A percentile compares a stretch with the other conserved stretches of the same genome.
Evolutionary conservation across 2,797 vertebrate genomes (phyloP).

Genomic region (Enteromius paludinosus): DNA sequence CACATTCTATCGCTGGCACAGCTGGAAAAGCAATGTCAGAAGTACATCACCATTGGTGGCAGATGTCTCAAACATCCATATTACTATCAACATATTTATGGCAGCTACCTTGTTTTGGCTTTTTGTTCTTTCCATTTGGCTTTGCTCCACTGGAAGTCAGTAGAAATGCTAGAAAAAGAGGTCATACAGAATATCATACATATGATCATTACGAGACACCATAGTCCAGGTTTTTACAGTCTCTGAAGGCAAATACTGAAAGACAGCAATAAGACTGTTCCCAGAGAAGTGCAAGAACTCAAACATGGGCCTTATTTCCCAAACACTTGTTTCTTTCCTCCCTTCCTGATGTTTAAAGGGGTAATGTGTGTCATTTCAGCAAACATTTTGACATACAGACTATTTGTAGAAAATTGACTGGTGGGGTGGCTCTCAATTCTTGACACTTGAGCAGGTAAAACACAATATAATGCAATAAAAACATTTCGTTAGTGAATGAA

Average conservation of each 20-base stretch:
- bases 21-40: conserved; percentile 71
- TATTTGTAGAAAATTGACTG: background rate
- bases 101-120: conserved; percentile 86
- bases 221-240: background rate
- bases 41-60: background rate
- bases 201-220: conserved; percentile 39
- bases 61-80: background rate
- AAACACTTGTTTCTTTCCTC: background rate
- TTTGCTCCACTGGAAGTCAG: conserved; percentile 82
- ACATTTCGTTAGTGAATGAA: background rate
- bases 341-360: background rate
- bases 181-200: conserved; percentile 56
- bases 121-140: conserved; percentile 86
- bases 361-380: background rate
- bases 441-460: background rate
- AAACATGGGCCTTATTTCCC: background rate
- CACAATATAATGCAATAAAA: no score
- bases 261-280: background rate
- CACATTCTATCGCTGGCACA: conserved; percentile 89
- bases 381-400: no score
- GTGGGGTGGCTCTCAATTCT: no score
- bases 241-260: background rate
- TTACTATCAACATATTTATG: background rate
- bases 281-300: background rate
- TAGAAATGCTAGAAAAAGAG: conserved; percentile 80